phyloP scores from a whole-genome alignment of 2,113 vertebrate species.

The Chloropsis cyanopogon region DNA sequence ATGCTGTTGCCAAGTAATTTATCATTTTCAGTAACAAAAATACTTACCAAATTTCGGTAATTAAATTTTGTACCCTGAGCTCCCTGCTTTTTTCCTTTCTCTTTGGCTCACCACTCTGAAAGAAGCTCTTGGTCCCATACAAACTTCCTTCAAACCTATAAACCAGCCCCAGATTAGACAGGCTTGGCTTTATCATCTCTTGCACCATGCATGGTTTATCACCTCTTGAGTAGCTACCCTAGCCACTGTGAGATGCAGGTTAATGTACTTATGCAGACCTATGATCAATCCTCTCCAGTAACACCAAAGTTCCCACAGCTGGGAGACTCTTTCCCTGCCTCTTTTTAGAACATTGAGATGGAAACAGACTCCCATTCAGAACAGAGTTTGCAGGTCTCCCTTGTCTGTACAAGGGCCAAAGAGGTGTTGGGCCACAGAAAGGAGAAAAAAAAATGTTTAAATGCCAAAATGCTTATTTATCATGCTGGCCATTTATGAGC shows the following conservation, averaged over 20 bases:
- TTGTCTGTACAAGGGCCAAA: not conserved
- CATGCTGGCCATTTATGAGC: not conserved
- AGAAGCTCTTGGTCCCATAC: not conserved
- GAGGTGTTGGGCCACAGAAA: not conserved
- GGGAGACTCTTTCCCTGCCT: not conserved
- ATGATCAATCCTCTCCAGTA: not conserved
- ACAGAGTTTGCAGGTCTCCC: not conserved
- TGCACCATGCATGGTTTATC: not conserved
- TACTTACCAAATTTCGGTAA: not conserved
- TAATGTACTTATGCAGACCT: not conserved
- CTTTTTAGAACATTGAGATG: not conserved
- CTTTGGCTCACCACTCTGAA: not conserved
- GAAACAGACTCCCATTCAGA: not conserved
- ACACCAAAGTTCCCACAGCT: not conserved
- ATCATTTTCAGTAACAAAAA: not conserved
- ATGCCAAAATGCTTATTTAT: not conserved
- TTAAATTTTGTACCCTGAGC: not conserved
- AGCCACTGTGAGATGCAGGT: not conserved
- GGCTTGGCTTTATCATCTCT: not conserved
- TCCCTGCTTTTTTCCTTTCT: not conserved
- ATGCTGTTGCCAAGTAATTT: not conserved
- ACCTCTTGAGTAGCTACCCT: not conserved
- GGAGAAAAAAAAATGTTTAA: not conserved
- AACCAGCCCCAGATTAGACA: not conserved
- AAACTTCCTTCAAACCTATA: not conserved